phyloP scores from a whole-genome alignment of 2,888 invertebrate species.

The Prosapia bicincta region DNA sequence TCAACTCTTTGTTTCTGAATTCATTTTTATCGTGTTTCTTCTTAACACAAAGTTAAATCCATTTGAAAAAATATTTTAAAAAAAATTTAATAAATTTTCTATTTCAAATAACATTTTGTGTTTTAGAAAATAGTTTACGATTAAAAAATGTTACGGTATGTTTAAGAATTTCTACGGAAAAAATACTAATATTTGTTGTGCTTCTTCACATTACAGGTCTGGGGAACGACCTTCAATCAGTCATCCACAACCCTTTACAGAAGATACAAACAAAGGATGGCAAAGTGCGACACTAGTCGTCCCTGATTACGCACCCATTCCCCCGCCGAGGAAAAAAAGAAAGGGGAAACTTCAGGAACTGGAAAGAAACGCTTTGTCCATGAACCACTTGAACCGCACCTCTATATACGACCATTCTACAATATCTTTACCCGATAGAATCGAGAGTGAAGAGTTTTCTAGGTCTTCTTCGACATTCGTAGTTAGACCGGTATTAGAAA shows the following conservation, averaged over 20 bases:
- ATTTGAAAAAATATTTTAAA: too few species aligned
- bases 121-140: too few species aligned
- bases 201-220: background rate
- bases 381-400: constrained; percentile 12
- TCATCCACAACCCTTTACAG: constrained; percentile 6
- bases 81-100: too few species aligned
- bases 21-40: too few species aligned
- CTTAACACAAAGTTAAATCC: too few species aligned
- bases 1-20: too few species aligned
- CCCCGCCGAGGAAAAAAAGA: constrained; percentile 22
- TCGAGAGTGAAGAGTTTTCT: background rate
- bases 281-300: constrained; percentile 14
- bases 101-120: too few species aligned
- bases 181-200: too few species aligned
- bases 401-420: background rate
- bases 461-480: constrained; percentile 4
- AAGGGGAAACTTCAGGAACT: background rate
- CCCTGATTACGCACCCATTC: constrained; percentile 11
- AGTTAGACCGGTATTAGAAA: constrained; percentile 16
- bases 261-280: constrained; percentile 12
- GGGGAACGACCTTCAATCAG: constrained; percentile 12
- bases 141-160: too few species aligned
- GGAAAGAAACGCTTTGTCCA: constrained; percentile 4
- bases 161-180: too few species aligned
- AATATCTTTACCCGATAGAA: constrained; percentile 8